Base-by-base conservation (phyloP, 2,888 invertebrate genomes). In the Isoperla grammatica region DNA sequence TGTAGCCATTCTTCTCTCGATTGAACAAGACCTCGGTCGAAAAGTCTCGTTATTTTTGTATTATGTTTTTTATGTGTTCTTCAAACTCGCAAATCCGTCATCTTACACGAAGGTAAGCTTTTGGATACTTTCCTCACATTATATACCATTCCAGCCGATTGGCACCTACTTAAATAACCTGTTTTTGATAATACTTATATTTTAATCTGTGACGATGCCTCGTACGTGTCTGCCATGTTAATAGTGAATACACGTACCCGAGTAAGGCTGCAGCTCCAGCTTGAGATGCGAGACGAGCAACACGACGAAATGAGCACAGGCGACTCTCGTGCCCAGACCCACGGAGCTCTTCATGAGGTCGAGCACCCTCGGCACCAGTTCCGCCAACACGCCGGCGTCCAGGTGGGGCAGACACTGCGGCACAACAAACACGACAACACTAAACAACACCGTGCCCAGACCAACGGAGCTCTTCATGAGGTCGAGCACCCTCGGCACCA, bases 301-400 rank as follows among this genome's bases (percentile, higher is more conserved):
- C 43, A 87, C 84, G 56, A 91, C 78, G 70, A 91, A 88, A 73
- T 91, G 88, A 0, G 88, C 85, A 68, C 87, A 86, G 0, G 88
- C 88, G 17, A 89, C 86, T 74, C 91, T 88, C 0, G 91, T 91
- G 22, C 92, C 92, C 46, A 95, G 81, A 66, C 88, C 90, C 0
- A 91, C 84, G 2, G 88, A 87, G 61, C 80, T 79, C 69, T 86
- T 90, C 69, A 91, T 85, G 57, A 95, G 77, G 64, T 95, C 95
- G n/a, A 87, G 73, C 2, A 91, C 78, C 68, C 86, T 85, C 0
- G 93, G 92, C 9, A 92, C 81, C 74, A 93, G 82, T 67, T 88
- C 87, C 66, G 87, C 87, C 70, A 95, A 77, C 23, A 86, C 86
- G 9, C 83, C 79, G 48, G 82, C 85, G 73, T 91, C 90, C 23